phyloP scores from a whole-genome alignment of 1,140 invertebrate species.

The Drosophila aff. region DNA sequence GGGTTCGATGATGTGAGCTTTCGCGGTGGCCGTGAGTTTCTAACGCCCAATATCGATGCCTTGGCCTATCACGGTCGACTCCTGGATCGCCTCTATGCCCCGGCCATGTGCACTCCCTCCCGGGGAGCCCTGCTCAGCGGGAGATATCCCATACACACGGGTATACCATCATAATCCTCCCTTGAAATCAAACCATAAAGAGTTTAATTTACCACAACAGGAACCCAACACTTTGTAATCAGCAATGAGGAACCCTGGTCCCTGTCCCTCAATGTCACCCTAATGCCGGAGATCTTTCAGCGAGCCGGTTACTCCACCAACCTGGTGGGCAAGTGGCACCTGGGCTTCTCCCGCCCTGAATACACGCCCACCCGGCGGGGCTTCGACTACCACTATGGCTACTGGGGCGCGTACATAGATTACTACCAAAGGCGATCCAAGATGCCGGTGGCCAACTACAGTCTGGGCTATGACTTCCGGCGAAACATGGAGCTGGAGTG shows the following conservation, averaged over 20 bases:
- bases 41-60: conserved; percentile 94
- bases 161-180: not conserved
- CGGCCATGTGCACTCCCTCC: conserved; percentile 92
- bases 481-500: conserved; percentile 88
- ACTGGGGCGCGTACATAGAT: conserved; percentile 93
- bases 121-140: conserved; percentile 92
- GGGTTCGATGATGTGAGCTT: conserved; percentile 96
- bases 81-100: conserved; percentile 90
- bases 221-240: conserved; percentile 92
- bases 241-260: conserved; percentile 90
- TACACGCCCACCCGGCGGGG: conserved; percentile 92
- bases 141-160: conserved; percentile 91
- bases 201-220: conserved; percentile 80
- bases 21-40: conserved; percentile 93
- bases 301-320: conserved; percentile 92
- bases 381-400: conserved; percentile 94
- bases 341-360: conserved; percentile 90
- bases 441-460: conserved; percentile 86
- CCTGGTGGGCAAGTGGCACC: conserved; percentile 96
- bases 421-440: conserved; percentile 91
- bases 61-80: conserved; percentile 92
- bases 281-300: conserved; percentile 91
- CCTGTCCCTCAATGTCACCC: conserved; percentile 89
- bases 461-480: conserved; percentile 90
- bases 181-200: not conserved